These are phyloP conservation scores for Pemphigus obesinymphae DNA, from an alignment of 1,140 invertebrate species.

Conservation along the genomic window DNA sequence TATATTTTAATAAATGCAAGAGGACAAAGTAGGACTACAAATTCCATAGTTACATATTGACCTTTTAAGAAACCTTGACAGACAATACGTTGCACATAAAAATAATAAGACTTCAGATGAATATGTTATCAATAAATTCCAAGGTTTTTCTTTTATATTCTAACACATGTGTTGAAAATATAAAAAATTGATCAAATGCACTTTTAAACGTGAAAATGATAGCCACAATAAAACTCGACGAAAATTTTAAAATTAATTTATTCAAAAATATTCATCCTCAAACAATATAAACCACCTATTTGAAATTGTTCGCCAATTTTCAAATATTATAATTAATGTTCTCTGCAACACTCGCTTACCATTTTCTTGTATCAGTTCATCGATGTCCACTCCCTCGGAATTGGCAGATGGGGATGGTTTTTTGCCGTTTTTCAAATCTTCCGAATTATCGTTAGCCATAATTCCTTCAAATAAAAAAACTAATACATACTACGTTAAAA, in stretches of 20 bases:
- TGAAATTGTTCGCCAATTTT: too few relatives aligned
- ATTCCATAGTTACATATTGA: not conserved
- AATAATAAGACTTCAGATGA: not conserved
- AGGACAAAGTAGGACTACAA: not conserved
- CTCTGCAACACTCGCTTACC: not conserved
- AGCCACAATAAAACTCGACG: not conserved
- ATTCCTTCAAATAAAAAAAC: constrained; percentile 5
- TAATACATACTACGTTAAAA: not conserved
- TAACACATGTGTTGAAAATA: not conserved
- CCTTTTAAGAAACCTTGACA: constrained; percentile 16
- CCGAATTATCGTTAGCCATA: constrained; percentile 36
- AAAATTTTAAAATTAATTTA: not conserved
- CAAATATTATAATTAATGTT: not conserved
- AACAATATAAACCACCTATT: too few relatives aligned
- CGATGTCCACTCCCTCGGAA: not conserved
- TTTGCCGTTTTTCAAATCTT: constrained; percentile 37
- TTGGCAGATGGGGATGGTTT: not conserved
- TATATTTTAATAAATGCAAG: not conserved
- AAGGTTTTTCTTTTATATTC: not conserved
- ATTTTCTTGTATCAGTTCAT: constrained; percentile 30
- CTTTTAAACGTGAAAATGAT: too few relatives aligned
- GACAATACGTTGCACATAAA: not conserved
- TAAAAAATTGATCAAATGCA: not conserved
- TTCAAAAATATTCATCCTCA: not conserved
- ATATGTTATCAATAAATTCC: not conserved